These are phyloP conservation scores for Odontamblyopus rebecca DNA, from an alignment of 2,797 vertebrate genomes.

Conservation along the genomic window DNA sequence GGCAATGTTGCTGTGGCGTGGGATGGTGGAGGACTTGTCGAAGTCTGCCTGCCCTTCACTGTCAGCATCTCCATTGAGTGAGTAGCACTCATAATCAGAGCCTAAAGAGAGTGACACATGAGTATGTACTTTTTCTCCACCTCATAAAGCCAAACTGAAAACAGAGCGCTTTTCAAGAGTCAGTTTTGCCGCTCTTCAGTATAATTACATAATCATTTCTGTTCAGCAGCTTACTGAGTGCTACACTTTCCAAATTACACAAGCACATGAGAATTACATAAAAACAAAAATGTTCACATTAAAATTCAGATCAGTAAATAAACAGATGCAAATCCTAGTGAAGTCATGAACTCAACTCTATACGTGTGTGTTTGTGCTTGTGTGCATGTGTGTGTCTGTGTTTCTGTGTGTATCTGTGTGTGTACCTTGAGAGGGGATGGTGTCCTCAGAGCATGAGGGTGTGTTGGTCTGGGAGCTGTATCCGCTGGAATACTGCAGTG, in stretches of 20 bases:
- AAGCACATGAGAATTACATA: conserved; percentile 3
- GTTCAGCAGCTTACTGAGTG: background rate
- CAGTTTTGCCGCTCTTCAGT: conserved; percentile 20
- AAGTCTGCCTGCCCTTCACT: conserved; percentile 87
- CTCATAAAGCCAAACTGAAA: conserved; percentile 16
- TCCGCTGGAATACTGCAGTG: conserved; percentile 94
- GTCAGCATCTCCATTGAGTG: conserved; percentile 91
- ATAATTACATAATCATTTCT: conserved; percentile 7
- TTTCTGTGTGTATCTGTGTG: background rate
- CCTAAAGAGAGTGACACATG: conserved; percentile 68
- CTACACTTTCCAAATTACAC: conserved; percentile 5
- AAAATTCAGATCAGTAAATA: conserved; percentile 13
- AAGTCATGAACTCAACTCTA: background rate
- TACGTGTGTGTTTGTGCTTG: background rate
- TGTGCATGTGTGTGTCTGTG: conserved; percentile 34
- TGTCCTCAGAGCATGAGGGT: conserved; percentile 96
- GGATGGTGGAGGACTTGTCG: conserved; percentile 97
- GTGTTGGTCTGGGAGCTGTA: conserved; percentile 98
- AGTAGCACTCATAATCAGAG: conserved; percentile 97
- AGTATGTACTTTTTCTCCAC: conserved; percentile 3
- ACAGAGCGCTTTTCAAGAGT: conserved; percentile 7
- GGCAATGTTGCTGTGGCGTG: conserved; percentile 94
- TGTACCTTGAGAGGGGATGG: conserved; percentile 95
- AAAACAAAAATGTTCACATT: conserved; percentile 7
- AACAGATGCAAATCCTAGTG: conserved; percentile 5